Evolutionary conservation across 2,888 invertebrate species (phyloP).

Genomic region (Crematogaster levior): DNA sequence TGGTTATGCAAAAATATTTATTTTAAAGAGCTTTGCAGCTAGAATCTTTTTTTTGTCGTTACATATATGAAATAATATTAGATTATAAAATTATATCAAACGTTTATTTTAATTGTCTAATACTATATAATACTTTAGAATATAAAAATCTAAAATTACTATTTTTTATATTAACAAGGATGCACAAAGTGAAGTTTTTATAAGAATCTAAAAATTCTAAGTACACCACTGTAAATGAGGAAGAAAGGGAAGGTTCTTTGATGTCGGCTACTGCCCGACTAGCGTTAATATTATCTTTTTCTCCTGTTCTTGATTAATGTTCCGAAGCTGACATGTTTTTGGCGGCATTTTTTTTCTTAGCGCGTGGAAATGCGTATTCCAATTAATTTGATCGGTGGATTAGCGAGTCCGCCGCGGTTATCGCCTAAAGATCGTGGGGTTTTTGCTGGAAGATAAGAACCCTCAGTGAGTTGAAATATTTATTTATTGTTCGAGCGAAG

Average conservation of each 20-base stretch:
- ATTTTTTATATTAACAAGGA: background rate
- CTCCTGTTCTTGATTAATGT: slow-evolving; percentile 35
- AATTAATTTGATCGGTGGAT: slow-evolving; percentile 42
- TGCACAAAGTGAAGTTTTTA: background rate
- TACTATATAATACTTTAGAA: background rate
- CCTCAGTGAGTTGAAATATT: slow-evolving; percentile 37
- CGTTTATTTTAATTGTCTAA: background rate
- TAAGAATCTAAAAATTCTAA: background rate
- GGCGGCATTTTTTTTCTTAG: slow-evolving; percentile 24
- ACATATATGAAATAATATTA: background rate
- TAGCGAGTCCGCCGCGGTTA: slow-evolving; percentile 6
- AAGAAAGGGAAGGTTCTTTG: slow-evolving; percentile 50
- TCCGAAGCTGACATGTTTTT: slow-evolving; percentile 34
- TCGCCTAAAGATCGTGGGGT: slow-evolving; percentile 11
- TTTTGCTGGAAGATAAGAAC: slow-evolving; percentile 16
- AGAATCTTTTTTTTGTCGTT: background rate
- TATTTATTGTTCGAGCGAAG: slow-evolving; percentile 34
- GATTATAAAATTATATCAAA: background rate
- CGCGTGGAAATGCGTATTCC: slow-evolving; percentile 8
- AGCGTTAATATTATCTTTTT: slow-evolving; percentile 43
- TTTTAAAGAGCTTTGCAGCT: background rate
- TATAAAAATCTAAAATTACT: background rate
- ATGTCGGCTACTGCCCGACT: slow-evolving; percentile 22
- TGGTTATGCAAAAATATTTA: background rate
- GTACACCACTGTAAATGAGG: background rate